Conservation (phyloP, 2,888 invertebrate genomes). For the Cabera pusaria region DNA sequence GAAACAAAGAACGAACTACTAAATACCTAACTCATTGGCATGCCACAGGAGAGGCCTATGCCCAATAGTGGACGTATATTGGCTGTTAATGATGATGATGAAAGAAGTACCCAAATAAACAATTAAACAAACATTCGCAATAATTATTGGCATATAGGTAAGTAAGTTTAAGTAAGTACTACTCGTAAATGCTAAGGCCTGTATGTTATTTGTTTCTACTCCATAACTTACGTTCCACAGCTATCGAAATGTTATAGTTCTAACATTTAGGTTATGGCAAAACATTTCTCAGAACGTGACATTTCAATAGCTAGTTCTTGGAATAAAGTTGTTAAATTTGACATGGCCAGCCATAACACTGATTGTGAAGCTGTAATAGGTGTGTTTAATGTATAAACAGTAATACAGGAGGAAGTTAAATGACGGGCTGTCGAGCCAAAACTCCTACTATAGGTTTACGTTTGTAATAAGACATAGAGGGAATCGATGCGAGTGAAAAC, state of each 20-base stretch:
- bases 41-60: too few relatives aligned
- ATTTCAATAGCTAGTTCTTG: slow-evolving; percentile 20
- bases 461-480: too few relatives aligned
- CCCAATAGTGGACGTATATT: too few relatives aligned
- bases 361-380: slow-evolving; percentile 33
- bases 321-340: slow-evolving; percentile 24
- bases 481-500: too few relatives aligned
- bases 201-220: slow-evolving; percentile 9
- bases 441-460: slow-evolving; percentile 3
- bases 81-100: too few relatives aligned
- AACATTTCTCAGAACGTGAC: slow-evolving; percentile 19
- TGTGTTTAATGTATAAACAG: slow-evolving; percentile 31
- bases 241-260: slow-evolving; percentile 19
- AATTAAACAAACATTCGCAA: too few relatives aligned
- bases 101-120: too few relatives aligned
- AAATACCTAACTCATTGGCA: too few relatives aligned
- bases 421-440: slow-evolving; percentile 30
- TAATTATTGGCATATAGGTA: too few relatives aligned
- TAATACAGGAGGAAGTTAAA: slow-evolving; percentile 31
- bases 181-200: too few relatives aligned
- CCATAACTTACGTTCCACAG: slow-evolving; percentile 13
- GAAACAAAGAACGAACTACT: too few relatives aligned
- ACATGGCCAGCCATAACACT: slow-evolving; percentile 29
- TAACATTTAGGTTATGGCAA: slow-evolving; percentile 18
- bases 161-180: too few relatives aligned